phyloP scores from a whole-genome alignment of 2,888 invertebrate genomes.

The Meghimatium bilineatum region DNA sequence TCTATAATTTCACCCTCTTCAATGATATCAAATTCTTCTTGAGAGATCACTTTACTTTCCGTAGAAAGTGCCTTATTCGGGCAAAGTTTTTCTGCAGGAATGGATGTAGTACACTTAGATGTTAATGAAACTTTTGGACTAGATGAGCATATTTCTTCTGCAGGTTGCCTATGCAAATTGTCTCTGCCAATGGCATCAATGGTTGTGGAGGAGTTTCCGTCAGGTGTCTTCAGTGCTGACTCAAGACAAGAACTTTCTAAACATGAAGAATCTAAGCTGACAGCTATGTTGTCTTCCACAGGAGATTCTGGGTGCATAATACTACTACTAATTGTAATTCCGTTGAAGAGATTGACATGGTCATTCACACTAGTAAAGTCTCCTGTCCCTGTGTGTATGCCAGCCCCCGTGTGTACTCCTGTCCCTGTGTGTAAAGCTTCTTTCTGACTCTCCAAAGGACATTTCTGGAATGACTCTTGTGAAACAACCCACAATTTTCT shows the following conservation, averaged over 20 bases:
- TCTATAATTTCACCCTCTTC: slow-evolving; percentile 37
- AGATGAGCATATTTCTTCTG: not conserved
- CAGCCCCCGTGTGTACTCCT: too few species aligned
- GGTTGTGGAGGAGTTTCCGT: not conserved
- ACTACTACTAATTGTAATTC: not conserved
- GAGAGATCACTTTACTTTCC: not conserved
- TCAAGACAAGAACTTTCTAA: slow-evolving; percentile 8
- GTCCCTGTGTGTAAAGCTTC: slow-evolving; percentile 43
- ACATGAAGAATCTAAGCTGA: slow-evolving; percentile 39
- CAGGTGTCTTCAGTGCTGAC: not conserved
- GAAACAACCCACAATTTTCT: slow-evolving; percentile 60
- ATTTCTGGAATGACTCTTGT: slow-evolving; percentile 27
- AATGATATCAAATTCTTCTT: not conserved
- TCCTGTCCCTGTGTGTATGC: slow-evolving; percentile 40
- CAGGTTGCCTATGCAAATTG: not conserved
- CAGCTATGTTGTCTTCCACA: slow-evolving; percentile 40
- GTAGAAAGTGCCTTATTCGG: not conserved
- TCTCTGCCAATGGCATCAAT: not conserved
- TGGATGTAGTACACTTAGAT: not conserved
- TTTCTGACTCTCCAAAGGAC: not conserved
- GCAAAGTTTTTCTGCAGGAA: not conserved
- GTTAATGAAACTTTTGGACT: not conserved
- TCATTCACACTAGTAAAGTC: slow-evolving; percentile 1
- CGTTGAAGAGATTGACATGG: not conserved
- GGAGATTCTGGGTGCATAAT: not conserved